phyloP scores from a whole-genome alignment of 2,113 vertebrate genomes.

The Rhinolophus sinicus region DNA sequence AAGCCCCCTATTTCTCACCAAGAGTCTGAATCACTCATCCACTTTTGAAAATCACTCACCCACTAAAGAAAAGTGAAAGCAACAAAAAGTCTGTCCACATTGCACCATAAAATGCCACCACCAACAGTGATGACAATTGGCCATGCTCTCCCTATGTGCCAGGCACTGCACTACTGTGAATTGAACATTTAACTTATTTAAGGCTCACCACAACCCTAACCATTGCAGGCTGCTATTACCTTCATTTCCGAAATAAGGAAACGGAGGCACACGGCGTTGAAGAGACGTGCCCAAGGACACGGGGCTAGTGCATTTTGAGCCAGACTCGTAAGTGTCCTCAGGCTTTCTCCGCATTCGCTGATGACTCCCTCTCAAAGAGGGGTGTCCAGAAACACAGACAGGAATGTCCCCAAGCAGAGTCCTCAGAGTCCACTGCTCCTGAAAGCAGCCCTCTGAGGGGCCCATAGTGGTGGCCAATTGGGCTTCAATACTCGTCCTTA shows the following conservation, averaged over 20 bases:
- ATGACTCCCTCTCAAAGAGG: neutral
- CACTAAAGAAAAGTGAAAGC: neutral
- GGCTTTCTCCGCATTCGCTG: neutral
- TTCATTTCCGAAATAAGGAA: neutral
- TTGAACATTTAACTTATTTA: neutral
- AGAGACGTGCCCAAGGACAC: constrained; percentile 12
- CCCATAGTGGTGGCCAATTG: neutral
- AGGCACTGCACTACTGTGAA: neutral
- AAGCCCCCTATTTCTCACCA: neutral
- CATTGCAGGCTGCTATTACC: neutral
- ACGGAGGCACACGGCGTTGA: neutral
- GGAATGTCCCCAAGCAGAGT: neutral
- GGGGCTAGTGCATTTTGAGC: neutral
- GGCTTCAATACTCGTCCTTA: neutral
- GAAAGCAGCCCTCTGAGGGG: neutral
- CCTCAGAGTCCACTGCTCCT: neutral
- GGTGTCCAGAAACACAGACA: neutral
- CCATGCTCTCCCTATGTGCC: neutral
- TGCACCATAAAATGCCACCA: neutral
- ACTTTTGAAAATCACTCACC: neutral
- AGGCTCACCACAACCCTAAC: neutral
- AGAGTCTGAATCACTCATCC: neutral
- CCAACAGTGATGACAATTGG: neutral
- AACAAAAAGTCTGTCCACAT: neutral
- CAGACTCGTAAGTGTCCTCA: neutral